phyloP scores from a whole-genome alignment of 1,140 invertebrate genomes.

The Bombyx mandarina region DNA sequence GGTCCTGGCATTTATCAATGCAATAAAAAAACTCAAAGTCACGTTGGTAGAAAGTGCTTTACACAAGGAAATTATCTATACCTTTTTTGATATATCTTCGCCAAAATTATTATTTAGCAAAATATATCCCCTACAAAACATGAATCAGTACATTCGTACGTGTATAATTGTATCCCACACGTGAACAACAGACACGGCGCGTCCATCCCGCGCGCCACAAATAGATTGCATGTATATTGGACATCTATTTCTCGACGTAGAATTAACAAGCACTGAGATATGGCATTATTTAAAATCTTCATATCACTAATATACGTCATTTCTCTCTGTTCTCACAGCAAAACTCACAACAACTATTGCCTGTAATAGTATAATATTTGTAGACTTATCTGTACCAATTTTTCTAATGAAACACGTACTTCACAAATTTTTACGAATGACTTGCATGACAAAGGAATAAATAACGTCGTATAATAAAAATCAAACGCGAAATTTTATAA shows the following conservation, averaged over 20 bases:
- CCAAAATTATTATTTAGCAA: no score
- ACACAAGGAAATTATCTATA: no score
- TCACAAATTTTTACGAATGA: neutral
- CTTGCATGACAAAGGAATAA: no score
- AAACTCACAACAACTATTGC: neutral
- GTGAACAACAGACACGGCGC: neutral
- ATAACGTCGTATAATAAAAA: no score
- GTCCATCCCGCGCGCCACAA: slow-evolving; percentile 10
- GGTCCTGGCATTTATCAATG: no score
- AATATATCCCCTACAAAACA: no score
- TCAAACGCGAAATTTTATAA: no score
- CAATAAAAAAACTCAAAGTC: no score
- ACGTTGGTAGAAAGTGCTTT: no score
- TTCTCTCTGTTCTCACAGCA: neutral
- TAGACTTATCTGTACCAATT: neutral
- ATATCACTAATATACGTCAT: neutral
- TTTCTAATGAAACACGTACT: neutral
- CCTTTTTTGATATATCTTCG: no score
- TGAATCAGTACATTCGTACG: no score
- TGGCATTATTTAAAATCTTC: neutral
- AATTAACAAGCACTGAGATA: slow-evolving; percentile 2
- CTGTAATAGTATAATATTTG: neutral
- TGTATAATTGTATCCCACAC: no score
- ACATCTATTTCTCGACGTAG: slow-evolving; percentile 12
- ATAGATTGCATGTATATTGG: slow-evolving; percentile 16